A percentile compares a stretch with the other conserved stretches of the same genome.
phyloP scores from a whole-genome alignment of 2,113 vertebrate genomes.

The Pseudorectes ferrugineus region DNA sequence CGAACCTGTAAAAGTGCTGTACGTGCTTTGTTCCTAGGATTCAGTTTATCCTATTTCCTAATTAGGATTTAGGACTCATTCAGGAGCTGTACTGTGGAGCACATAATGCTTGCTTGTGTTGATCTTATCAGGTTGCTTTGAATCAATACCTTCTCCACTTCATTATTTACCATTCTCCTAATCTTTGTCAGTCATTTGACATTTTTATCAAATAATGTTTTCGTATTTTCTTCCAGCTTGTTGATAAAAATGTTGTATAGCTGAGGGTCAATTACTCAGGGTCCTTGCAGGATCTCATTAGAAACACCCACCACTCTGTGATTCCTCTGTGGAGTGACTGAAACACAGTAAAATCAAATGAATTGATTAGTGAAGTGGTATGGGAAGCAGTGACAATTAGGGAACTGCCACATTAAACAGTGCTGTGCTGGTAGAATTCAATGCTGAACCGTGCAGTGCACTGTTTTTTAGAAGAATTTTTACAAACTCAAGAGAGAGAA shows the following conservation, averaged over 20 bases:
- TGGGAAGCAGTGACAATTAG: slow-evolving; percentile 23
- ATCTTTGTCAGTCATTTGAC: slow-evolving; percentile 59
- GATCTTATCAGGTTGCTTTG: slow-evolving; percentile 56
- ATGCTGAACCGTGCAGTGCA: not conserved
- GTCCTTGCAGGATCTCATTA: slow-evolving; percentile 42
- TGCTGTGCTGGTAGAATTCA: not conserved
- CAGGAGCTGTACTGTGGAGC: not conserved
- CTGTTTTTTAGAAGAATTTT: not conserved
- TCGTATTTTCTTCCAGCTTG: slow-evolving; percentile 37
- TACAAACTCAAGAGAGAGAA: not conserved
- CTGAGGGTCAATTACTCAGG: slow-evolving; percentile 40
- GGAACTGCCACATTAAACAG: not conserved
- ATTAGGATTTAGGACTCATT: slow-evolving; percentile 23
- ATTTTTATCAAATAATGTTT: slow-evolving; percentile 60
- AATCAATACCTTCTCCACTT: slow-evolving; percentile 55
- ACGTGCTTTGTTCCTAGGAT: not conserved
- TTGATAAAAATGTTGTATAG: slow-evolving; percentile 52
- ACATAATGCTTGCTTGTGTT: slow-evolving; percentile 38
- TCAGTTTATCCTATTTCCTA: slow-evolving; percentile 10
- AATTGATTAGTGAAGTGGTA: slow-evolving; percentile 31
- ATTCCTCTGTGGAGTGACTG: not conserved
- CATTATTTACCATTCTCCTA: slow-evolving; percentile 58
- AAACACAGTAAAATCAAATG: not conserved
- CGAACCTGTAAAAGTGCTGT: not conserved
- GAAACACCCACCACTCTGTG: not conserved